Base-by-base conservation (phyloP, 2,113 vertebrate species). In the Sylvia atricapilla region DNA sequence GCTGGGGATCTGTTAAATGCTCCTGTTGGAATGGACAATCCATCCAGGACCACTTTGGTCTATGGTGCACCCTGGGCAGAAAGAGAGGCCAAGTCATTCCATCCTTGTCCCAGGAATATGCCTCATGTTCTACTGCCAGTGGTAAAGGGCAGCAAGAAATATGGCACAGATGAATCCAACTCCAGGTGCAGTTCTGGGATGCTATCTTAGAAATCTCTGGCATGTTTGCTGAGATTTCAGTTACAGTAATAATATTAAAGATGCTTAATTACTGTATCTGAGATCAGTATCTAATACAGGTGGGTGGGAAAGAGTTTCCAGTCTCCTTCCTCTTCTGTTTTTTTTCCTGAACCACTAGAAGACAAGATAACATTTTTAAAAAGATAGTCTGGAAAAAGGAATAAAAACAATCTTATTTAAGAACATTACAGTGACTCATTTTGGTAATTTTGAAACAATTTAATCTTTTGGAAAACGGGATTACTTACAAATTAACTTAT, bases 61-160 rank as follows among this genome's bases (percentile, higher is more conserved):
- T 94, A 12, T 67, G 94, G 69, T 86, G 66, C 69, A 80, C 76
- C 90, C 58, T 90, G 93, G 83, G 59, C 93, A 95, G 47, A 19
- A 39, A 53, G 27, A 69, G 95, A 94, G 64, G 75, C 70, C 52
- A 82, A 95, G 70, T 83, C 85, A 81, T 96, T 96, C 92, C 67
- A 76, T 95, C 76, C 87, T 68, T 95, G 87, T 97, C 95, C 94
- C 43, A 83, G 24, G 53, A 84, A 44, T 76, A 17, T 88, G 63
- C 55, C 94, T 95, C 75, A 37, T 94, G 53, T 85, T 75, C 82
- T 80, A 19, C 43, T 76, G 78, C 52, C 49, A 13, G 18, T 83
- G 31, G 53, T 41, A 27, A 92, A 93, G 80, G 68, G 50, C 67
- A 62, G 62, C 69, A 60, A 74, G 84, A 86, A 88, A 22, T 3